Evolutionary conservation across 2,888 invertebrate species (phyloP), one percentile per base, ranked within the genome.

Genomic region (Altica lythri): DNA sequence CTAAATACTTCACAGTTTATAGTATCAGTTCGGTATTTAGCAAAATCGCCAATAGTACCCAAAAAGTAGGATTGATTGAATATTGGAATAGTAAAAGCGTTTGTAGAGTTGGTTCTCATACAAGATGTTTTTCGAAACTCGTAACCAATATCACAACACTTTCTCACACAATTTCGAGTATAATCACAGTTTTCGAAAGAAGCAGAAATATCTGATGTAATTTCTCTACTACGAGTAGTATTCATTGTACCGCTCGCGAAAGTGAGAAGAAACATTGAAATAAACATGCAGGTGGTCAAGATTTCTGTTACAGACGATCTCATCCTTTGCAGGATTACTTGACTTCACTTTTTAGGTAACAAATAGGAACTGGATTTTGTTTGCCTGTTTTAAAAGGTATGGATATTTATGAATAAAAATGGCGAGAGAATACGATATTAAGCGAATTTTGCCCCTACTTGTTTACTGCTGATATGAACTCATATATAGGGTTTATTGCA

Each of bases 131-230:
- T 44, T 5, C n/a, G 22, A 10, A 61, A 30, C 19, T 27, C 45
- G 35, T 52, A 63, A 2, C 61, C 61, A 14, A 43, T 29, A 19
- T 59, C 53, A 32, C 63, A 63, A 44, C 63, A 63, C 38, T 61
- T 63, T 19, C 63, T 50, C 2, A 53, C 13, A 19, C 63, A 63
- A 18, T 8, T 29, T 8, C n/a, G 22, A 4, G 16, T 16, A 16
- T 34, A 34, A 9, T 53, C 46, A 25, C 54, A 55, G 10, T 38
- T 12, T 6, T 42, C 9, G 9, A 34, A 34, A 34, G 2, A 16
- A 9, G 6, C 16, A 2, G 34, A 34, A 34, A 16, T 34, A 16
- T 34, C 34, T 3, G 30, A 30, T 5, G 13, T 34, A 9, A 10
- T 16, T 34, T 5, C n/a, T 14, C 34, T 27, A 8, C 4, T n/a